Conservation (phyloP, 2,797 vertebrate species). For the Muraenolepis orangiensis region DNA sequence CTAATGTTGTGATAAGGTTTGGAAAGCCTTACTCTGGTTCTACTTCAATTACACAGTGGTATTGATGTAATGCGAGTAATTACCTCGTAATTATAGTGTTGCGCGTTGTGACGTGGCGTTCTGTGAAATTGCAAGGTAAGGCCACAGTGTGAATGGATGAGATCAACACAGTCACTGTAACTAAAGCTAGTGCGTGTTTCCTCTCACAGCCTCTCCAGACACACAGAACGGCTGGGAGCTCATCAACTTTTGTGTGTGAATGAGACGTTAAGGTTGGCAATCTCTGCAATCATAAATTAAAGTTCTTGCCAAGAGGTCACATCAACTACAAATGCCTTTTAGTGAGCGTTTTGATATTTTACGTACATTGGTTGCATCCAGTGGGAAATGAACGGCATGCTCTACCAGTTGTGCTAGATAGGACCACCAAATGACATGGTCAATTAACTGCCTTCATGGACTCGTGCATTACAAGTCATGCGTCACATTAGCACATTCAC, state of each 20-base stretch:
- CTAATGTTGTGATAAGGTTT: slow-evolving; percentile 62
- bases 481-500: too few species aligned
- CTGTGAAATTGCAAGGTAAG: slow-evolving; percentile 45
- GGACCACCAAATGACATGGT: background rate
- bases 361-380: background rate
- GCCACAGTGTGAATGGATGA: slow-evolving; percentile 35
- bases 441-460: too few species aligned
- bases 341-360: background rate
- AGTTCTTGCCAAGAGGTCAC: background rate
- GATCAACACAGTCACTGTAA: slow-evolving; percentile 33
- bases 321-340: background rate
- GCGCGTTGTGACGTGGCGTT: slow-evolving; percentile 57
- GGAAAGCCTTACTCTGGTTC: slow-evolving; percentile 43
- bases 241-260: too few species aligned
- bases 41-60: slow-evolving; percentile 52
- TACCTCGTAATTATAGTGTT: slow-evolving; percentile 61
- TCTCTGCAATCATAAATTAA: too few species aligned
- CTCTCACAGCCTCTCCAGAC: background rate
- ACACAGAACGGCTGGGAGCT: background rate
- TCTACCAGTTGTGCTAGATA: background rate
- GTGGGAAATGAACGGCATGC: background rate
- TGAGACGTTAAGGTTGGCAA: too few species aligned
- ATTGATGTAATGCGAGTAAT: slow-evolving; percentile 60
- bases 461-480: too few species aligned
- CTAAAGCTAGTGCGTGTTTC: background rate